A percentile compares a stretch with the other conserved stretches of the same genome.
Evolutionary conservation across 1,140 invertebrate genomes (phyloP).

Genomic region (Sarcophaga peregrina): DNA sequence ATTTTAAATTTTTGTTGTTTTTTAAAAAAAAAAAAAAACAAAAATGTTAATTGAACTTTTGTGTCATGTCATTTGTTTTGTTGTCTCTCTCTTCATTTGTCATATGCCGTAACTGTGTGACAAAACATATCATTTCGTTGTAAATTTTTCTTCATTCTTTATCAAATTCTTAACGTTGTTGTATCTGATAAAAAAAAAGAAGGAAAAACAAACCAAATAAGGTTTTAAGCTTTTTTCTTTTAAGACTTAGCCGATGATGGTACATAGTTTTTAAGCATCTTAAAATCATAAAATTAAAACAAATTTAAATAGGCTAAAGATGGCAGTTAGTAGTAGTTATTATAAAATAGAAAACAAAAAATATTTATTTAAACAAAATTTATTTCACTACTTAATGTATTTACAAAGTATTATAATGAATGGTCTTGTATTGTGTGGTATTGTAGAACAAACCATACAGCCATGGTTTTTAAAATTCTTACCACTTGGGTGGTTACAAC

Average conservation of each 20-base stretch:
- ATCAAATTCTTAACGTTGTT: background rate
- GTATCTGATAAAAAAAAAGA: background rate
- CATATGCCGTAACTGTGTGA: background rate
- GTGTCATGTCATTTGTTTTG: background rate
- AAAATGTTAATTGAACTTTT: background rate
- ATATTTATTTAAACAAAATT: slow-evolving; percentile 8
- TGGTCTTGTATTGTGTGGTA: background rate
- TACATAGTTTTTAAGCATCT: too few relatives aligned
- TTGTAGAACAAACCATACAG: too few relatives aligned
- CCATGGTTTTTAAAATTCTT: background rate
- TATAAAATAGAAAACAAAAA: background rate
- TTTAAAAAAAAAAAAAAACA: too few relatives aligned
- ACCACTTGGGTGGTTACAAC: background rate
- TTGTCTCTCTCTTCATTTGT: too few relatives aligned
- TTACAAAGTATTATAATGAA: background rate
- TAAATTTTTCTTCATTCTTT: background rate
- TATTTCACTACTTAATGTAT: background rate
- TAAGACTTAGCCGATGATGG: too few relatives aligned
- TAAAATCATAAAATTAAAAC: too few relatives aligned
- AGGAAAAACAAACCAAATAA: too few relatives aligned
- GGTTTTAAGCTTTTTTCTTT: too few relatives aligned
- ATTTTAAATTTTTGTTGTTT: too few relatives aligned
- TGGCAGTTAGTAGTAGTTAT: too few relatives aligned
- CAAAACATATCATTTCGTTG: background rate
- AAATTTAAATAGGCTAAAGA: too few relatives aligned